Percentiles rank a stretch among this genome's conserved stretches.
Evolutionary conservation across 64 coral and sea anemone species (phyloP).

Genomic region (Montipora sp.): DNA sequence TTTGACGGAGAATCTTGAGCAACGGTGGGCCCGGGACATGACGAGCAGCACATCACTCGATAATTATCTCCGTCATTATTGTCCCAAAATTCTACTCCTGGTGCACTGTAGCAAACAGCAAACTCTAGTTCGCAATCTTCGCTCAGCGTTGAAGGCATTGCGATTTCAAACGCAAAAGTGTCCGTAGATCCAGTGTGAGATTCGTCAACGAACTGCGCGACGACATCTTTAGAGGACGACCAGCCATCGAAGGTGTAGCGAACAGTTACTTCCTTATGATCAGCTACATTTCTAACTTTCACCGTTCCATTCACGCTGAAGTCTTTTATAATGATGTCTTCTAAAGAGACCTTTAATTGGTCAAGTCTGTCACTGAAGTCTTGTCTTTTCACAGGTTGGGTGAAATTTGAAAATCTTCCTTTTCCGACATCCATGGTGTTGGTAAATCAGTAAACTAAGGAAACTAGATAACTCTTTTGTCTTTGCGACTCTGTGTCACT

Average conservation of each 20-base stretch:
- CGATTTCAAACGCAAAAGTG: conserved; percentile 85
- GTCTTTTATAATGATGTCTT: conserved; percentile 71
- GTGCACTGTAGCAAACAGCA: conserved; percentile 82
- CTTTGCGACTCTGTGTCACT: too few species aligned
- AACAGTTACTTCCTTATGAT: conserved; percentile 80
- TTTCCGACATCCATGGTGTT: conserved; percentile 24
- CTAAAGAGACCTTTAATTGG: conserved; percentile 71
- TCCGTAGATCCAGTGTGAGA: conserved; percentile 75
- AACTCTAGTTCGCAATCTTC: conserved; percentile 88
- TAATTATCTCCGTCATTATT: conserved; percentile 94
- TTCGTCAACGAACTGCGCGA: conserved; percentile 52
- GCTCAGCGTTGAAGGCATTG: conserved; percentile 62
- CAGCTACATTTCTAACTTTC: conserved; percentile 88
- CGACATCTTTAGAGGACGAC: conserved; percentile 61
- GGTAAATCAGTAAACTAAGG: too few species aligned
- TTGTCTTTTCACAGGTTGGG: conserved; percentile 66
- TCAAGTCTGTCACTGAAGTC: conserved; percentile 76
- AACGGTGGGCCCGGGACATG: not conserved
- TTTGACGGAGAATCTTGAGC: not conserved
- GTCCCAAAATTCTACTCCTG: conserved; percentile 89
- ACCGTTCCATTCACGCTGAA: conserved; percentile 67
- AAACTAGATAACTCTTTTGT: too few species aligned
- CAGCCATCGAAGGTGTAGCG: conserved; percentile 85
- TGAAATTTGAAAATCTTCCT: conserved; percentile 77
- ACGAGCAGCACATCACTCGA: conserved; percentile 68